A percentile compares a stretch with the other conserved stretches of the same genome.
Conservation (phyloP, 1,140 invertebrate species). For the Polypedilum pembai region DNA sequence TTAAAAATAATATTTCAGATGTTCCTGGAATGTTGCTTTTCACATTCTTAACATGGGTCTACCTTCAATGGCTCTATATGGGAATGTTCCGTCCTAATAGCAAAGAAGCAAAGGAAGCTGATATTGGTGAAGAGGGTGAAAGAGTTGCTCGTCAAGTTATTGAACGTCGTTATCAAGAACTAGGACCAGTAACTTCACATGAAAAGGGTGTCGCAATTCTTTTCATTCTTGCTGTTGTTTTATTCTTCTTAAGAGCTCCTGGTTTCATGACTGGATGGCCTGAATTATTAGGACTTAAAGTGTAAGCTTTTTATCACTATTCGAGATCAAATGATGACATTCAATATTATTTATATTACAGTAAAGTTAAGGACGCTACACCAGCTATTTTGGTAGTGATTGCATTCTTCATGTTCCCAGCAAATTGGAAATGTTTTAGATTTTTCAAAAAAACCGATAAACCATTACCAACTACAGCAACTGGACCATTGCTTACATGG, state of each 20-base stretch:
- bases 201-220: constrained; percentile 67
- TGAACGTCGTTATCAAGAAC: constrained; percentile 60
- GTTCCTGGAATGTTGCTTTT: constrained; percentile 63
- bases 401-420: constrained; percentile 71
- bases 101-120: constrained; percentile 50
- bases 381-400: constrained; percentile 72
- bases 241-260: constrained; percentile 85
- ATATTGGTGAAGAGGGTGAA: constrained; percentile 52
- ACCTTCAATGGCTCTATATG: constrained; percentile 66
- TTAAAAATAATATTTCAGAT: constrained; percentile 35
- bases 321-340: background rate
- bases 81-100: constrained; percentile 59
- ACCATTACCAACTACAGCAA: constrained; percentile 48
- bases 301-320: constrained; percentile 18
- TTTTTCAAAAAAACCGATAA: constrained; percentile 54
- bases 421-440: constrained; percentile 64
- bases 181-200: constrained; percentile 74
- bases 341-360: constrained; percentile 40
- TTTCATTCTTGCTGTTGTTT: constrained; percentile 67
- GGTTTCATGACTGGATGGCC: constrained; percentile 77
- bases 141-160: constrained; percentile 58
- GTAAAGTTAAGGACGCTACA: constrained; percentile 70
- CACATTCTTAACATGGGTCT: constrained; percentile 61
- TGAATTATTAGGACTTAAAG: constrained; percentile 46
- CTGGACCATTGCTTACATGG: constrained; percentile 58